Evolutionary conservation across 2,797 vertebrate species (phyloP), one percentile per base, ranked within the genome.

Genomic region (Allobates femoralis): DNA sequence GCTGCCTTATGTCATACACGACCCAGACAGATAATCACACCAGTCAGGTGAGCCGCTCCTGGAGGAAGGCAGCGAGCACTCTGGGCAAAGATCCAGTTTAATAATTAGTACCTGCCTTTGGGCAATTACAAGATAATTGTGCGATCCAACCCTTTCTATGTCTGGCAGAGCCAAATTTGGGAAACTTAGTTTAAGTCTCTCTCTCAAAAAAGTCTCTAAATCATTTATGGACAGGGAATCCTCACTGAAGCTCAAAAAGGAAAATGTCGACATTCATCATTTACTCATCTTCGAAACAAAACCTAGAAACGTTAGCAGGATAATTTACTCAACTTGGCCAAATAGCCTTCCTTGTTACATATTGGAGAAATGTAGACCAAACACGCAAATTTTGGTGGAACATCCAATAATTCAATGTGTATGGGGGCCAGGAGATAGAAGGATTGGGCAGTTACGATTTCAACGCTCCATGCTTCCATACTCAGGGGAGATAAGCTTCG

Each of bases 141-240:
- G 32, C 15, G 56, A 37, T 41, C 10, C 77, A 21, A 26, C 77
- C 58, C 77, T 79, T 41, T 3, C 19, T 55, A 34, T 5, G 76
- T 60, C 76, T 60, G 76, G 53, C 21, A 58, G 15, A 58, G 30
- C 5, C 53, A 7, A 58, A 21, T 37, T 19, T 26, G 32, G 56
- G 37, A 79, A 79, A 79, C 19, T 79, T 79, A 62, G 77, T 41
- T 34, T 26, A 79, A 26, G 26, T 58, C 77, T 79, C 77, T 41
- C n/a, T 79, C 58, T n/a, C n/a, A n/a, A 79, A 56, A 79, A 58
- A 79, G 34, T 46, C 55, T 41, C 5, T 79, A 56, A 62, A 79
- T 79, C 55, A 79, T 79, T 79, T 79, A 79, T 62, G 56, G 28
- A 21, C 3, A 26, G 77, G 77, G 77, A 79, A 60, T 62, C 30